These are phyloP conservation scores for Hybognathus amarus DNA, from an alignment of 2,797 vertebrate genomes.

Conservation along the genomic window DNA sequence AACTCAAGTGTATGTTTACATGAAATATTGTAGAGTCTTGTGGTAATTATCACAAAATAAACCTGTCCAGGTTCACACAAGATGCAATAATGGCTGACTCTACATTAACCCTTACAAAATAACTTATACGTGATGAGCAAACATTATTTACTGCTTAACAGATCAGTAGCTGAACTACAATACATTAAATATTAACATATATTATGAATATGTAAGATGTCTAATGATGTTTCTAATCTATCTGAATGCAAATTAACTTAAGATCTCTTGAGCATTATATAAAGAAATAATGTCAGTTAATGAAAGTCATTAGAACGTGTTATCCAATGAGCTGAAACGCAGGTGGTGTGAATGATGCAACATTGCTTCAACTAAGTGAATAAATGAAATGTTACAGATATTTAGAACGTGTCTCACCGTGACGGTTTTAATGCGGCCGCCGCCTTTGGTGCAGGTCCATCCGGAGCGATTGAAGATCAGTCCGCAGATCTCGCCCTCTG, in stretches of 20 bases:
- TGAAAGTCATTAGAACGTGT: neutral
- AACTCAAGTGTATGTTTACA: slow-evolving; percentile 9
- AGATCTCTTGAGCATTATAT: slow-evolving; percentile 17
- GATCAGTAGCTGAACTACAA: neutral
- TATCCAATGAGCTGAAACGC: slow-evolving; percentile 8
- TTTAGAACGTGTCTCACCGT: slow-evolving; percentile 75
- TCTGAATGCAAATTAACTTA: slow-evolving; percentile 28
- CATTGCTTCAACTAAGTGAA: neutral
- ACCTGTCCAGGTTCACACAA: neutral
- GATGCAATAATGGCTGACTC: neutral
- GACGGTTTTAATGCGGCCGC: slow-evolving; percentile 86
- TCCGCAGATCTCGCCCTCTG: slow-evolving; percentile 84
- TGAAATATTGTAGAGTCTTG: neutral
- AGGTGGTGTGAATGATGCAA: slow-evolving; percentile 14
- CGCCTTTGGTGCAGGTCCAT: slow-evolving; percentile 86
- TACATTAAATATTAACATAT: neutral
- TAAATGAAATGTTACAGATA: slow-evolving; percentile 38
- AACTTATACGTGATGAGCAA: slow-evolving; percentile 5
- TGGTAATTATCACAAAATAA: slow-evolving; percentile 18
- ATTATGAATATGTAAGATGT: neutral
- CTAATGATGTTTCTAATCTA: slow-evolving; percentile 16
- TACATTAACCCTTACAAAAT: slow-evolving; percentile 27
- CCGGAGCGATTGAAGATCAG: slow-evolving; percentile 85
- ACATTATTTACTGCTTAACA: slow-evolving; percentile 36
- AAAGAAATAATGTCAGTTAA: slow-evolving; percentile 3